These are phyloP conservation scores for Leptinotarsa peninsularis DNA, from an alignment of 2,888 invertebrate species.

Conservation along the genomic window DNA sequence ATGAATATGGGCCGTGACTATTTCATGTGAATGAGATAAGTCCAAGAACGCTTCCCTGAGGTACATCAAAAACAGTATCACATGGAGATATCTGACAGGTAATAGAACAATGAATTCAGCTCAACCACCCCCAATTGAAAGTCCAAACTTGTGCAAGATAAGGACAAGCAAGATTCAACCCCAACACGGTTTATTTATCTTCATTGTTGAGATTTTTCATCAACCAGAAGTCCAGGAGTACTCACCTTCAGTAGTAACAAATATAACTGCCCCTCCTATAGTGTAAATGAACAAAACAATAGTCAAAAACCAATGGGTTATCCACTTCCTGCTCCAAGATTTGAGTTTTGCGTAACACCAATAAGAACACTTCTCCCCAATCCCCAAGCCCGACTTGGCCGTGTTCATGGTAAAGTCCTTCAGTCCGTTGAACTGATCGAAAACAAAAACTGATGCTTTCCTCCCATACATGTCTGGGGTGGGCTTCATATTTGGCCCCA, in stretches of 20 bases:
- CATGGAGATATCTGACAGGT: no score
- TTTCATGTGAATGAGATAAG: no score
- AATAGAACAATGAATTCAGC: no score
- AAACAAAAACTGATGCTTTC: slow-evolving; percentile 83
- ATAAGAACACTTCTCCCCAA: slow-evolving; percentile 85
- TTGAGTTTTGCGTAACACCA: slow-evolving; percentile 84
- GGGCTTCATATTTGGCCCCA: slow-evolving; percentile 27
- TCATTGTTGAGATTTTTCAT: not conserved
- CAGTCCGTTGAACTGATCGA: slow-evolving; percentile 82
- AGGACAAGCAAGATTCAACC: no score
- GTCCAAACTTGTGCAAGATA: no score
- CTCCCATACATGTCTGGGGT: slow-evolving; percentile 57
- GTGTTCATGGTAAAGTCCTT: slow-evolving; percentile 80
- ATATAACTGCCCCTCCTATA: slow-evolving; percentile 83
- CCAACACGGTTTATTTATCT: no score
- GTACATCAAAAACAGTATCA: no score
- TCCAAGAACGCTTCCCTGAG: no score
- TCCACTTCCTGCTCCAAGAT: slow-evolving; percentile 84
- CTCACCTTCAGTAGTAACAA: slow-evolving; percentile 83
- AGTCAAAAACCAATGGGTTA: slow-evolving; percentile 88
- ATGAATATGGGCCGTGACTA: no score
- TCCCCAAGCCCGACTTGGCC: slow-evolving; percentile 83
- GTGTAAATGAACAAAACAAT: slow-evolving; percentile 83
- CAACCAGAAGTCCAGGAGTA: slow-evolving; percentile 24
- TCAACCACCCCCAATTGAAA: no score